Base-by-base conservation (phyloP, 2,888 invertebrate species). In the Tipula confusa region DNA sequence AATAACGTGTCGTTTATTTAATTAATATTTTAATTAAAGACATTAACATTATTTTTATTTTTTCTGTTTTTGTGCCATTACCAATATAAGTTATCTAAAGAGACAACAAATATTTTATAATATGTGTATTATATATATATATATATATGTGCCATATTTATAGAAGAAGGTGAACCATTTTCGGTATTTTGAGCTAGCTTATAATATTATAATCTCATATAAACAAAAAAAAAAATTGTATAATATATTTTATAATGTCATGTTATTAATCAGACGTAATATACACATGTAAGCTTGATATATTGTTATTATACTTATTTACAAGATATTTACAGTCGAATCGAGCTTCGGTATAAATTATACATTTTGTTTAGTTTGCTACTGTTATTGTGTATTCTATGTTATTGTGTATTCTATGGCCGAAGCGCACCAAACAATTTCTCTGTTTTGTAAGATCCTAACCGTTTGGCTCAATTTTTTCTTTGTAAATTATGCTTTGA, bases 11-110 rank as follows among this genome's bases (percentile, higher is more conserved):
- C 80, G 31, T 81, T 81, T 31, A 81, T 31, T 81, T 31, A 81
- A 81, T 81, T 31, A 31, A 31, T 81, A 81, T 81, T 81, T 81
- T 29, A 31, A 81, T 81, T 81, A 81, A 81, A 31, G 80, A n/a
- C 29, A 81, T 31, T 64, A 64, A 24, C 9, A 24, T 24, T 64
- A 24, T 48, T 64, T 64, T 33, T 6, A 7, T 64, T 64, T n/a
- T 15, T 43, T 5, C 43, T 43, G 43, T 43, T 64, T 64, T 24
- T 64, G 64, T 64, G 18, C 24, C 64, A 64, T 64, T 64, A 64
- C 24, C 64, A 64, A 64, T 64, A 24, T 64, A 24, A 64, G 24
- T 24, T 64, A 64, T 64, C 43, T 43, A 43, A 2, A 43, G 6
- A 64, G n/a, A 24, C 18, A 64, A 24, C 18, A 64, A 64, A 64